Evolutionary conservation across 1,140 invertebrate genomes (phyloP).

Genomic region (Centruroides sculpturatus): DNA sequence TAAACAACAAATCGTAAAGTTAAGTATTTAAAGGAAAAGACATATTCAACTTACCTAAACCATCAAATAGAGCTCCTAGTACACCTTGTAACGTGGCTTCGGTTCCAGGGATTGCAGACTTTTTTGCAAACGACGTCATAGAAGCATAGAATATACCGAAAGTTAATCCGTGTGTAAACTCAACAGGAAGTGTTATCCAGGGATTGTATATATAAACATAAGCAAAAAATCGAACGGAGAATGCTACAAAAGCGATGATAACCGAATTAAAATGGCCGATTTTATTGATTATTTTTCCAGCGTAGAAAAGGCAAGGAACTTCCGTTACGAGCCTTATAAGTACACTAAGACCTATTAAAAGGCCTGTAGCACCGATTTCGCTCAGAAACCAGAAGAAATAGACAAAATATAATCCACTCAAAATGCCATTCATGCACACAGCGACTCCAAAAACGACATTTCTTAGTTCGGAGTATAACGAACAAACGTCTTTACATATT

Average conservation of each 20-base stretch:
- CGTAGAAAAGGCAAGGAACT: slow-evolving; percentile 71
- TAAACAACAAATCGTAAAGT: too few relatives aligned
- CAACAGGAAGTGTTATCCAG: slow-evolving; percentile 68
- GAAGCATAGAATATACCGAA: slow-evolving; percentile 73
- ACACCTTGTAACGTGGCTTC: slow-evolving; percentile 57
- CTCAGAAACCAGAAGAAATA: slow-evolving; percentile 41
- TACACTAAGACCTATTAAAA: slow-evolving; percentile 59
- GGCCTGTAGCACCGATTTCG: slow-evolving; percentile 32
- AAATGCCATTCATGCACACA: slow-evolving; percentile 64
- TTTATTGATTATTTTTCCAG: slow-evolving; percentile 59
- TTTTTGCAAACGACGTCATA: slow-evolving; percentile 74
- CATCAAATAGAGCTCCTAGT: slow-evolving; percentile 3
- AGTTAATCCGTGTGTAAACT: slow-evolving; percentile 69
- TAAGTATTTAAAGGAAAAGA: too few relatives aligned
- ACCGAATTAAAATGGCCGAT: slow-evolving; percentile 69
- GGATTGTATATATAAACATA: slow-evolving; percentile 65
- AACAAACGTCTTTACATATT: slow-evolving; percentile 8
- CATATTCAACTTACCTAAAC: slow-evolving; percentile 1
- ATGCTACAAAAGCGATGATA: slow-evolving; percentile 58
- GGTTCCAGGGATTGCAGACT: slow-evolving; percentile 66
- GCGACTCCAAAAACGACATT: slow-evolving; percentile 33
- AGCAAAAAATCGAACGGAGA: slow-evolving; percentile 55
- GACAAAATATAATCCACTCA: slow-evolving; percentile 70
- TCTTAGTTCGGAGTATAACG: not conserved
- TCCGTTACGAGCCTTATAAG: slow-evolving; percentile 69